Evolutionary conservation across 1,140 invertebrate genomes (phyloP).

Genomic region (Drosophila tropicalis): DNA sequence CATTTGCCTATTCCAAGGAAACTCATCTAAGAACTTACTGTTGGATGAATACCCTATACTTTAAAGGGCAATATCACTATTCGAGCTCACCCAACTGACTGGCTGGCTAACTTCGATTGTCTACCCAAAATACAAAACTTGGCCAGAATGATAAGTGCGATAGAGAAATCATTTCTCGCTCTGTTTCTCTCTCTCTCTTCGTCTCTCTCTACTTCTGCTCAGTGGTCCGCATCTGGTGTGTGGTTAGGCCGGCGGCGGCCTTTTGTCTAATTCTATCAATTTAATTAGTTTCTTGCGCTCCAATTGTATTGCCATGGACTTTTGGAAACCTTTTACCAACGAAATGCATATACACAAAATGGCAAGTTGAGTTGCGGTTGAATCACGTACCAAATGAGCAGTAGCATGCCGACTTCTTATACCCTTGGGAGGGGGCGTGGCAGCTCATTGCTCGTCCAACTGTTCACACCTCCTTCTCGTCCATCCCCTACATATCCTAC

Average conservation of each 20-base stretch:
- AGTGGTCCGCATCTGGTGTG: constrained; percentile 18
- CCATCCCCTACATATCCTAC: not conserved
- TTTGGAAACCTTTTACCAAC: constrained; percentile 11
- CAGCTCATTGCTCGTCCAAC: constrained; percentile 49
- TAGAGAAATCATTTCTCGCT: constrained; percentile 14
- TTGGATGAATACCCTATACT: not conserved
- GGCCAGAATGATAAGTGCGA: constrained; percentile 35
- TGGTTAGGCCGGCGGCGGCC: constrained; percentile 41
- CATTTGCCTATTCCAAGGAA: not conserved
- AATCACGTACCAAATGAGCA: constrained; percentile 74
- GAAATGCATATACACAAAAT: constrained; percentile 48
- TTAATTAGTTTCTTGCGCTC: constrained; percentile 78
- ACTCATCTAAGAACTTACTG: not conserved
- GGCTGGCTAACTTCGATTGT: constrained; percentile 11
- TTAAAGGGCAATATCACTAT: not conserved
- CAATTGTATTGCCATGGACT: constrained; percentile 55
- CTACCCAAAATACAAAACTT: constrained; percentile 9
- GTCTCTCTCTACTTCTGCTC: not conserved
- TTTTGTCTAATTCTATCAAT: constrained; percentile 76
- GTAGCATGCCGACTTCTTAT: constrained; percentile 18
- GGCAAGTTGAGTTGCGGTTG: constrained; percentile 42
- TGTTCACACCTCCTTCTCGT: constrained; percentile 62
- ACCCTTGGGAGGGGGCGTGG: constrained; percentile 52
- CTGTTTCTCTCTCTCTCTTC: not conserved
- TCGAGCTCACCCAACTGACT: not conserved